A percentile compares a stretch with the other conserved stretches of the same genome.
Evolutionary conservation across 53 echinoderm and acorn worm genomes (phyloP).

Genomic region (Holothuria leucospilota): DNA sequence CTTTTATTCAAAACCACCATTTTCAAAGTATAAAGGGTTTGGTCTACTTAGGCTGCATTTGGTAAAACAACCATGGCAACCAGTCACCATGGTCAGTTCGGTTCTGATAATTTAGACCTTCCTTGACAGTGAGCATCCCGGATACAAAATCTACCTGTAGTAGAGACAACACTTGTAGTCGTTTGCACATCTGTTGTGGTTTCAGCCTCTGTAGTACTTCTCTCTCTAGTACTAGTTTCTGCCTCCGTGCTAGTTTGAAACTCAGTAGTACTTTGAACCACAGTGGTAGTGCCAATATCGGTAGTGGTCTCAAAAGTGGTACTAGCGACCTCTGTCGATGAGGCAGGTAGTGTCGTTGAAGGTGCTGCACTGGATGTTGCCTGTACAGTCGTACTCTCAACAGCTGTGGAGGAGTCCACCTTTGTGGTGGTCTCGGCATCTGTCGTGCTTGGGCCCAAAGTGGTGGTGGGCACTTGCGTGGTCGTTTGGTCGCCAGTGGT

Average conservation of each 20-base stretch:
- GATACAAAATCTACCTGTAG: background rate
- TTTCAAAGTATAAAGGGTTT: too few species aligned
- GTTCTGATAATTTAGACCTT: too few species aligned
- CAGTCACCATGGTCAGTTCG: too few species aligned
- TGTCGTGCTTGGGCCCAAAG: conserved; percentile 3
- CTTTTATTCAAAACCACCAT: too few species aligned
- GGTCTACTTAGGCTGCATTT: too few species aligned
- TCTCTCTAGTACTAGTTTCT: background rate
- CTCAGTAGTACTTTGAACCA: background rate
- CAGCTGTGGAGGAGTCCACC: background rate
- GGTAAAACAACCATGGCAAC: too few species aligned
- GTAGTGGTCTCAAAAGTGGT: conserved; percentile 1
- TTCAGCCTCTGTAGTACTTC: background rate
- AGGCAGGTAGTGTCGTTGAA: background rate
- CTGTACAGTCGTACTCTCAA: background rate
- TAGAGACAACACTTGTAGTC: background rate
- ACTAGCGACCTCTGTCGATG: background rate
- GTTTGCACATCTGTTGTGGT: conserved; percentile 22
- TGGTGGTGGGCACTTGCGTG: background rate
- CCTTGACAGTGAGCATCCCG: too few species aligned
- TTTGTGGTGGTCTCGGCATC: background rate
- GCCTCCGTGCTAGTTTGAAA: conserved; percentile 5
- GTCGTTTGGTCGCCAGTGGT: background rate
- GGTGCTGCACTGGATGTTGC: background rate
- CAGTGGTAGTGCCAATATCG: background rate